Percentiles rank a stretch among this genome's conserved stretches.
These are phyloP conservation scores for Drosophila albomicans DNA, from an alignment of 1,140 invertebrate species.

Conservation along the genomic window DNA sequence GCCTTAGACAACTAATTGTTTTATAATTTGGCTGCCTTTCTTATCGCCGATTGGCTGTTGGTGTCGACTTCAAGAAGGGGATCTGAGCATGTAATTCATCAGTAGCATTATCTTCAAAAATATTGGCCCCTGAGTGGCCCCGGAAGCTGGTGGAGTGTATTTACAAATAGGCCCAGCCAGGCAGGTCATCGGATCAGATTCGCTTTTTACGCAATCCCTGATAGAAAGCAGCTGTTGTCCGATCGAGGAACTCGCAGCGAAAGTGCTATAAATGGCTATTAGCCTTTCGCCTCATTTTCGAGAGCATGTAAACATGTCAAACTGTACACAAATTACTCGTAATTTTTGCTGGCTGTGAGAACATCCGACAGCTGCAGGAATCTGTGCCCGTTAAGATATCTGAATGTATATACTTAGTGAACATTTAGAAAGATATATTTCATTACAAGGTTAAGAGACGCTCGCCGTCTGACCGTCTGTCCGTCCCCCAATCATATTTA, in stretches of 20 bases:
- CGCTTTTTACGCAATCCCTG: slow-evolving; percentile 48
- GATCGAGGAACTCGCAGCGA: neutral
- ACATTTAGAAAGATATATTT: slow-evolving; percentile 32
- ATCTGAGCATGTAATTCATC: slow-evolving; percentile 31
- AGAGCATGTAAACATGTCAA: slow-evolving; percentile 73
- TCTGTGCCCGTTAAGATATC: slow-evolving; percentile 36
- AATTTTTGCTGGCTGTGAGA: slow-evolving; percentile 45
- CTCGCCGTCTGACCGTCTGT: slow-evolving; percentile 17
- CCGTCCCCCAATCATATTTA: slow-evolving; percentile 11
- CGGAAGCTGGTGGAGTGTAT: slow-evolving; percentile 59
- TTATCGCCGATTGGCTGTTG: neutral
- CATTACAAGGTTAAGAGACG: slow-evolving; percentile 59
- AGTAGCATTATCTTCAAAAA: slow-evolving; percentile 26
- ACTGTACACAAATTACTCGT: slow-evolving; percentile 55
- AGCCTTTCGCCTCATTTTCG: neutral
- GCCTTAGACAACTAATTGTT: slow-evolving; percentile 21
- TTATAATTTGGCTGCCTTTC: slow-evolving; percentile 5
- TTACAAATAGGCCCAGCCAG: slow-evolving; percentile 29
- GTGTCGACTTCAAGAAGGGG: neutral
- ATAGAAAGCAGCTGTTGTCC: slow-evolving; percentile 64
- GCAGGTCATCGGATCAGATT: slow-evolving; percentile 11
- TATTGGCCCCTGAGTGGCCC: slow-evolving; percentile 5
- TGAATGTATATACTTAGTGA: neutral
- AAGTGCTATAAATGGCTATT: slow-evolving; percentile 25
- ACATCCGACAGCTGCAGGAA: slow-evolving; percentile 73